Conservation (phyloP, 2,113 vertebrate species). For the Zosterops borbonicus region DNA sequence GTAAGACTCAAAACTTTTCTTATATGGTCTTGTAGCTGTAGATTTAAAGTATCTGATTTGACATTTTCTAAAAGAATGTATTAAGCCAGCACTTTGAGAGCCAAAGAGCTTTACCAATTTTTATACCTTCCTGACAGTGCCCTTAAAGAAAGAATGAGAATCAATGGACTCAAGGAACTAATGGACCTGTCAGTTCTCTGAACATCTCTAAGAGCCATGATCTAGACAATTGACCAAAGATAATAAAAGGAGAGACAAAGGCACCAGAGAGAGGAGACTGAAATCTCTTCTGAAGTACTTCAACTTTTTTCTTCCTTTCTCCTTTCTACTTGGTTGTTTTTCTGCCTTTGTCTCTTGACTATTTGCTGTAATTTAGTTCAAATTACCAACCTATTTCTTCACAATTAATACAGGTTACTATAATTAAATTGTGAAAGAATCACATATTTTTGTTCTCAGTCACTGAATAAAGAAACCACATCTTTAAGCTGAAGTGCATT, state of each 20-base stretch:
- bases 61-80: background rate
- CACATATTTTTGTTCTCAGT: background rate
- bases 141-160: constrained; percentile 27
- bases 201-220: background rate
- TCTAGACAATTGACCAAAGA: constrained; percentile 23
- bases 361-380: background rate
- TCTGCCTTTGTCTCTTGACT: background rate
- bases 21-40: background rate
- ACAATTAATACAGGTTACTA: background rate
- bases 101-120: background rate
- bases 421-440: background rate
- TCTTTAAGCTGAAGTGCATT: background rate
- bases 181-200: constrained; percentile 25
- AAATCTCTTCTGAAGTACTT: background rate
- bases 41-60: constrained; percentile 25
- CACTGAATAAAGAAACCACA: background rate
- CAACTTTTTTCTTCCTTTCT: background rate
- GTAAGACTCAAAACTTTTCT: background rate
- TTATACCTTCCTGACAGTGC: constrained; percentile 8
- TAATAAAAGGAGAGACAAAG: constrained; percentile 12
- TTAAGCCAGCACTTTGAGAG: background rate
- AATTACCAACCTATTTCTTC: background rate
- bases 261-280: background rate
- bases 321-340: background rate
- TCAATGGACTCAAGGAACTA: constrained; percentile 22